These are phyloP conservation scores for Thymelicus acteon DNA, from an alignment of 2,888 invertebrate genomes.

Conservation along the genomic window DNA sequence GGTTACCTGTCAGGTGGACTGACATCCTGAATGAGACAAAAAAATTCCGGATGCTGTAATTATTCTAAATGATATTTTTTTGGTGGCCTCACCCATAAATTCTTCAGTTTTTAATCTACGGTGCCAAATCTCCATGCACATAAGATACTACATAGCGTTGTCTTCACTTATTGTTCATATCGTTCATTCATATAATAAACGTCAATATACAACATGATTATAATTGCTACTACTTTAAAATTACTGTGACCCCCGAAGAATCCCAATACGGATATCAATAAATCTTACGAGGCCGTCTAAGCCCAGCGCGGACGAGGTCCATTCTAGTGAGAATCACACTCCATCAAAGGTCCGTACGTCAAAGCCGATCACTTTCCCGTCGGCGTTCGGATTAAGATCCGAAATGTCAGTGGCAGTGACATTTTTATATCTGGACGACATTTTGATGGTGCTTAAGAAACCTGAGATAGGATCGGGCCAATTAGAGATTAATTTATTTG, in stretches of 20 bases:
- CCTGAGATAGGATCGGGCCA: constrained; percentile 73
- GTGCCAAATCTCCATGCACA: too few relatives aligned
- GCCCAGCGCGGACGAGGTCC: not conserved
- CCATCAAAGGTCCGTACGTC: constrained; percentile 30
- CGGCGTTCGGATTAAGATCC: constrained; percentile 71
- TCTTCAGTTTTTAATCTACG: too few relatives aligned
- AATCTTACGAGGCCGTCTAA: constrained; percentile 6
- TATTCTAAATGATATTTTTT: too few relatives aligned
- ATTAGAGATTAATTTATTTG: constrained; percentile 78
- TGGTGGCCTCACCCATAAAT: too few relatives aligned
- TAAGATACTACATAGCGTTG: too few relatives aligned
- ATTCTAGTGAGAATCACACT: constrained; percentile 6
- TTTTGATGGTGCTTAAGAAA: constrained; percentile 72
- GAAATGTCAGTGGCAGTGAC: constrained; percentile 81
- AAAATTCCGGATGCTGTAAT: too few relatives aligned
- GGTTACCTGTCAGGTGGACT: too few relatives aligned
- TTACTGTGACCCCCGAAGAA: not conserved
- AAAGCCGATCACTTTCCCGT: constrained; percentile 76
- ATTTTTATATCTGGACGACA: constrained; percentile 81
- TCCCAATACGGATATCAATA: constrained; percentile 11
- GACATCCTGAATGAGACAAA: too few relatives aligned
- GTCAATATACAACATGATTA: too few relatives aligned
- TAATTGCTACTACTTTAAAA: not conserved
- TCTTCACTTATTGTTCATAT: too few relatives aligned
- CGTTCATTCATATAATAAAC: too few relatives aligned